Conservation (phyloP, 2,888 invertebrate genomes). For the Clepsis dumicolana region DNA sequence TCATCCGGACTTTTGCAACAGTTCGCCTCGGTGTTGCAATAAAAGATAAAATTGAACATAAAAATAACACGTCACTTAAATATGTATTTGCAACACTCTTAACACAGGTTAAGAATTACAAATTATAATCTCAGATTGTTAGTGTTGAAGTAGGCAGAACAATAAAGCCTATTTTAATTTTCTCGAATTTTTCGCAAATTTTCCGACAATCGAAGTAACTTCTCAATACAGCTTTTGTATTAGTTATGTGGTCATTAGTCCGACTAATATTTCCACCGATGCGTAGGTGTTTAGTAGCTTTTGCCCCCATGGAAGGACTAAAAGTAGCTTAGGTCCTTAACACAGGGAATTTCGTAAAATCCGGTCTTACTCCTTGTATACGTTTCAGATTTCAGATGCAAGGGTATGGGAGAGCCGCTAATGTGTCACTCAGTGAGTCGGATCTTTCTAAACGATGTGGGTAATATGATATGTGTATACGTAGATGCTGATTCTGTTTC, state of each 20-base stretch:
- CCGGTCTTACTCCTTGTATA: background rate
- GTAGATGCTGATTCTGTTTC: too few relatives aligned
- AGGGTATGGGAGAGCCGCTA: background rate
- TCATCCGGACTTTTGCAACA: conserved; percentile 39
- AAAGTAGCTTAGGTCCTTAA: background rate
- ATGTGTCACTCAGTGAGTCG: background rate
- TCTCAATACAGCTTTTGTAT: too few relatives aligned
- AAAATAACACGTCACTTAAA: conserved; percentile 21
- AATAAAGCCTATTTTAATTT: background rate
- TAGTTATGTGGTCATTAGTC: too few relatives aligned
- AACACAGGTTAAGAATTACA: background rate
- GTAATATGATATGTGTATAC: too few relatives aligned
- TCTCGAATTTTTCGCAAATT: background rate
- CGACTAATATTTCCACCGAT: too few relatives aligned
- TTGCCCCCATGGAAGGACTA: background rate
- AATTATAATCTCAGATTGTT: background rate
- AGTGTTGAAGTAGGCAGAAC: background rate
- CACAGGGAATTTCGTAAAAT: background rate
- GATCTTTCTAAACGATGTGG: background rate
- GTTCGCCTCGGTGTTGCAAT: conserved; percentile 30
- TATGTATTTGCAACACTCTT: conserved; percentile 17
- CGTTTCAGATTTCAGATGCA: background rate
- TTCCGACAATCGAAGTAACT: too few relatives aligned
- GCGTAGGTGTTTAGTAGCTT: too few relatives aligned
- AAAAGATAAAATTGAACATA: conserved; percentile 30